Percentiles rank a stretch among this genome's conserved stretches.
phyloP scores from a whole-genome alignment of 2,888 invertebrate species.

The Azorinus chamasolen region DNA sequence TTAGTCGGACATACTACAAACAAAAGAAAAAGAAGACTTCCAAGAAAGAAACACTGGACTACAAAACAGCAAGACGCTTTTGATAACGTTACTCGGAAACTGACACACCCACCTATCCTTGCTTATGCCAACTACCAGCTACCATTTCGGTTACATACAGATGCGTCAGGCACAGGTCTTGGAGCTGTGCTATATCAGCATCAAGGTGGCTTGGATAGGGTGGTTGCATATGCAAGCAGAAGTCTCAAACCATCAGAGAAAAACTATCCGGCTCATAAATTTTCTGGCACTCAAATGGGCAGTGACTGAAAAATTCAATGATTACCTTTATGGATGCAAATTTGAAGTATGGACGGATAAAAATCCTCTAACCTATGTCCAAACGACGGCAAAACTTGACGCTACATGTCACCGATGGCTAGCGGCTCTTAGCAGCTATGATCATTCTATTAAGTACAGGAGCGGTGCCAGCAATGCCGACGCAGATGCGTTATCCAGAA shows the following conservation, averaged over 20 bases:
- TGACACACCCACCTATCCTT: conserved; percentile 18
- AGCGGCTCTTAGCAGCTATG: conserved; percentile 22
- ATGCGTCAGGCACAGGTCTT: conserved; percentile 16
- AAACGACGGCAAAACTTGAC: conserved; percentile 34
- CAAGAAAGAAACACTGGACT: conserved; percentile 14
- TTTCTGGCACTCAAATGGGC: conserved; percentile 44
- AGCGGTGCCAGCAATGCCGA: conserved; percentile 15
- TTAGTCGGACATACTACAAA: conserved; percentile 18
- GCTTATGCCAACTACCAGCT: conserved; percentile 27
- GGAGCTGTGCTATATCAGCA: conserved; percentile 24
- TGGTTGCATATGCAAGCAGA: conserved; percentile 31
- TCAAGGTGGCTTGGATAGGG: conserved; percentile 5
- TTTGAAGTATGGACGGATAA: conserved; percentile 2
- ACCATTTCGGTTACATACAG: conserved; percentile 24
- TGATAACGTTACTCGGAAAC: conserved; percentile 1
- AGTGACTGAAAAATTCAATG: conserved; percentile 30
- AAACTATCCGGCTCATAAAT: conserved; percentile 28
- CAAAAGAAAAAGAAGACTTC: conserved; percentile 3
- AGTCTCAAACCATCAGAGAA: conserved; percentile 18
- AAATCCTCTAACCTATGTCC: conserved; percentile 3
- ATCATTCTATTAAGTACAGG: conserved; percentile 17
- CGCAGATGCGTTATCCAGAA: conserved; percentile 26
- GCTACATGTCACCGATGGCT: conserved; percentile 35
- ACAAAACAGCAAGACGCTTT: conserved; percentile 18
- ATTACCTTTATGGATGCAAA: conserved; percentile 31